Evolutionary conservation across 2,797 vertebrate genomes (phyloP), one percentile per base, ranked within the genome.

Genomic region (Percopsis omiscomaycus): DNA sequence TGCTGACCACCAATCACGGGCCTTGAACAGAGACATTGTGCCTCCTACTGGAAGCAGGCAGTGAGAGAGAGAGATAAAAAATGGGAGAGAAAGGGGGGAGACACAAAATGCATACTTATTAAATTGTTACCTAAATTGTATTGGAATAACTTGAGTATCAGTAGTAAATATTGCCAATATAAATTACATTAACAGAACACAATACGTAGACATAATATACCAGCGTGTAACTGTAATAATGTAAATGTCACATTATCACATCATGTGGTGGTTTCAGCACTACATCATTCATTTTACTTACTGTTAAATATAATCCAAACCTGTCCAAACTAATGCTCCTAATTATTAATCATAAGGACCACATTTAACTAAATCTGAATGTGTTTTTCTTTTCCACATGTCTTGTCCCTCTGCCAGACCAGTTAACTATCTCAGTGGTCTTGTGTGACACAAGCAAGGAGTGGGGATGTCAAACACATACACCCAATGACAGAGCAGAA

Each of bases 1-100:
- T 1, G 91, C 82, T 10, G 95, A 96, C 96, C 98, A 99, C 98
- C 96, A 99, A 57, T 99, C 96, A 61, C 96, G 94, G 12, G 96
- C 96, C 92, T 99, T 99, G 90, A 99, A 99, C 76, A 99, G 91
- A 15, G 98, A 99, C 98, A 99, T 99, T 78, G 76, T 91, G 74
- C 77, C 77, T 77, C 83, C 82, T 78, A 84, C 58, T 44, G 89
- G 77, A 86, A 37, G 68, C 12, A 51, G 8, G 16, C 2, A 28
- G 14, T 14, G 14, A 47, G 13, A 30, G 9, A 42, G 22, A 59
- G 42, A 46, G 16, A 27, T 44, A 42, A 15, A 46, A 11, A 22
- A 2, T 22, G 22, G 10, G 52, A 55, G 14, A 47, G 13, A 46
- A 8, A 47, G 27, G 27, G 16, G 42, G n/a, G 11, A 48, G 11